phyloP scores from a whole-genome alignment of 2,797 vertebrate species.

The Anguilla marmorata region DNA sequence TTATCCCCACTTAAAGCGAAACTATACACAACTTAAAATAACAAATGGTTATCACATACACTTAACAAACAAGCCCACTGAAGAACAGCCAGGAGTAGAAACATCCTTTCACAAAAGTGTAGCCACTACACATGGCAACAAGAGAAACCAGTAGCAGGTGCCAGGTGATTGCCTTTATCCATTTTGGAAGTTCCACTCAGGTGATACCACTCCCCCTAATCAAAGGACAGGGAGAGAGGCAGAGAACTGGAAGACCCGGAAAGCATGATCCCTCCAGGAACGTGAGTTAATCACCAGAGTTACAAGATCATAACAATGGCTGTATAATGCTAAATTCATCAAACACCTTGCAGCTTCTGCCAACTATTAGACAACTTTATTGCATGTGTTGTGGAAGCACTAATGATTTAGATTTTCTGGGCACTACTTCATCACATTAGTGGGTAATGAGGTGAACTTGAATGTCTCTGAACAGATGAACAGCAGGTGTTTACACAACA shows the following conservation, averaged over 20 bases:
- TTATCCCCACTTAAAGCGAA: no score
- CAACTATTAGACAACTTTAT: not conserved
- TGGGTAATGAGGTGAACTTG: slow-evolving; percentile 1
- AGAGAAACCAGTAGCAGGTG: not conserved
- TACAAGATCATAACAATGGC: not conserved
- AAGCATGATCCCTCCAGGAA: not conserved
- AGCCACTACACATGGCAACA: not conserved
- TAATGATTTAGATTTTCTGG: not conserved
- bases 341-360: not conserved
- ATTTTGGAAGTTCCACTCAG: not conserved
- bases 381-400: not conserved
- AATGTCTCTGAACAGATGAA: not conserved
- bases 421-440: not conserved
- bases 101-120: no score
- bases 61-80: no score
- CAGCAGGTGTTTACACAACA: not conserved
- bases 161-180: not conserved
- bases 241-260: not conserved
- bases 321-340: not conserved
- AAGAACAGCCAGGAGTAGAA: no score
- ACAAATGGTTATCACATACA: no score
- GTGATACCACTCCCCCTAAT: not conserved
- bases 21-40: no score
- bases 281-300: not conserved
- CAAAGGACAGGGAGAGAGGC: not conserved